These are phyloP conservation scores for Hyperoplus lanceolatus DNA, from an alignment of 2,797 vertebrate species.

Conservation along the genomic window DNA sequence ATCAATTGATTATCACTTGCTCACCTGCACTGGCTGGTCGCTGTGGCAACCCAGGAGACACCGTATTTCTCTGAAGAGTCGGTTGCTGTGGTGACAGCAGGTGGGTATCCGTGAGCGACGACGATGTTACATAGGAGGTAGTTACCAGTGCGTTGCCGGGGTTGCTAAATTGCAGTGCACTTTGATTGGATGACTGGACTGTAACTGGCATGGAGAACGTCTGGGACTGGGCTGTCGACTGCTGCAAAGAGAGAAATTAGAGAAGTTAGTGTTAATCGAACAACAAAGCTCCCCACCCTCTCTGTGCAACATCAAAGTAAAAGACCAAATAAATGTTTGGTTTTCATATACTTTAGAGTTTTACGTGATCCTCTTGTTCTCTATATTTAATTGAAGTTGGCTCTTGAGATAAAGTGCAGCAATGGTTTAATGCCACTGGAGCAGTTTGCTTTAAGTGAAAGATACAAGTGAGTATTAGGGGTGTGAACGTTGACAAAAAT, in stretches of 20 bases:
- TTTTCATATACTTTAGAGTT: background rate
- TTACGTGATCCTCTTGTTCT: background rate
- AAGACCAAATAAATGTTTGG: background rate
- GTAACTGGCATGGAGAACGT: constrained; percentile 98
- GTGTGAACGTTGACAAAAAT: too few species aligned
- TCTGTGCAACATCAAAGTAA: background rate
- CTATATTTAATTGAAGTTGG: background rate
- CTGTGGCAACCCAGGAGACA: constrained; percentile 96
- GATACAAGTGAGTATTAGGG: background rate
- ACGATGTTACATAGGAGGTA: constrained; percentile 96
- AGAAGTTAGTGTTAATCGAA: constrained; percentile 7
- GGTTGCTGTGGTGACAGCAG: constrained; percentile 97
- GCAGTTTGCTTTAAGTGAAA: constrained; percentile 1
- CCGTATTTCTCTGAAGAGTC: constrained; percentile 93
- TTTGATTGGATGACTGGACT: constrained; percentile 95
- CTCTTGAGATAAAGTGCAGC: background rate
- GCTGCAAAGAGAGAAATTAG: constrained; percentile 60
- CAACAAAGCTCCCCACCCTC: background rate
- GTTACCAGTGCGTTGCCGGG: constrained; percentile 94
- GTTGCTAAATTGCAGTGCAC: constrained; percentile 96
- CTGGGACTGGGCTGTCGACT: constrained; percentile 93
- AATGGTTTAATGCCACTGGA: background rate
- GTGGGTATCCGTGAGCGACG: constrained; percentile 92
- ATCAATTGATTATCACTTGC: constrained; percentile 38
- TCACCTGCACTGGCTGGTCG: constrained; percentile 97